Percentiles rank a stretch among this genome's conserved stretches.
phyloP scores from a whole-genome alignment of 2,888 invertebrate species.

The Nymphalis polychloros region DNA sequence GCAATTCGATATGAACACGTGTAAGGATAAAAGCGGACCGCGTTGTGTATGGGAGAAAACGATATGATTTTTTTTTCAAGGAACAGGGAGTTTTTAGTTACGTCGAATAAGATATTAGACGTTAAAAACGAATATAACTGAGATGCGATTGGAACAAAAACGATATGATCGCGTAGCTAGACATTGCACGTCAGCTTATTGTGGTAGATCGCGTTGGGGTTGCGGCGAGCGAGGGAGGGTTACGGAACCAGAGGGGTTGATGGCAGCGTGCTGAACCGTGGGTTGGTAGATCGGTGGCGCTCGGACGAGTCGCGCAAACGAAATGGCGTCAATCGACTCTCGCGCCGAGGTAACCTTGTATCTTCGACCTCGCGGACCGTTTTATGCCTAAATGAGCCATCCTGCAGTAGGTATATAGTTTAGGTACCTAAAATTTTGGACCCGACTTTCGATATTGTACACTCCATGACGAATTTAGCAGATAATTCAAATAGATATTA shows the following conservation, averaged over 20 bases:
- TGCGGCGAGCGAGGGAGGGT: constrained; percentile 19
- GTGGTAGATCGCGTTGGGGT: constrained; percentile 10
- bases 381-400: constrained; percentile 62
- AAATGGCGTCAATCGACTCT: constrained; percentile 57
- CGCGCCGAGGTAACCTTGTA: constrained; percentile 52
- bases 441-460: constrained; percentile 25
- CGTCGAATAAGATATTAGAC: too few relatives aligned
- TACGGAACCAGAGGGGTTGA: constrained; percentile 28
- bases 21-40: constrained; percentile 9
- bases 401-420: constrained; percentile 46
- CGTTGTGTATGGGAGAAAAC: background rate
- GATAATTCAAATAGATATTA: constrained; percentile 9
- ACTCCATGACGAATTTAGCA: constrained; percentile 20
- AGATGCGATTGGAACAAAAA: too few relatives aligned
- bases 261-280: constrained; percentile 28
- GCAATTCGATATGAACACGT: constrained; percentile 26
- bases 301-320: constrained; percentile 56
- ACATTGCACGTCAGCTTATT: background rate
- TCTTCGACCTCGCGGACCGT: constrained; percentile 51
- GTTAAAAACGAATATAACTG: too few relatives aligned
- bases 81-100: constrained; percentile 32
- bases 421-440: constrained; percentile 43
- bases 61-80: constrained; percentile 7
- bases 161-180: background rate
- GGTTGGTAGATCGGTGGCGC: constrained; percentile 48